Percentiles rank a stretch among this genome's conserved stretches.
These are phyloP conservation scores for Sinotaia quadrata DNA, from an alignment of 2,888 invertebrate species.

Conservation along the genomic window DNA sequence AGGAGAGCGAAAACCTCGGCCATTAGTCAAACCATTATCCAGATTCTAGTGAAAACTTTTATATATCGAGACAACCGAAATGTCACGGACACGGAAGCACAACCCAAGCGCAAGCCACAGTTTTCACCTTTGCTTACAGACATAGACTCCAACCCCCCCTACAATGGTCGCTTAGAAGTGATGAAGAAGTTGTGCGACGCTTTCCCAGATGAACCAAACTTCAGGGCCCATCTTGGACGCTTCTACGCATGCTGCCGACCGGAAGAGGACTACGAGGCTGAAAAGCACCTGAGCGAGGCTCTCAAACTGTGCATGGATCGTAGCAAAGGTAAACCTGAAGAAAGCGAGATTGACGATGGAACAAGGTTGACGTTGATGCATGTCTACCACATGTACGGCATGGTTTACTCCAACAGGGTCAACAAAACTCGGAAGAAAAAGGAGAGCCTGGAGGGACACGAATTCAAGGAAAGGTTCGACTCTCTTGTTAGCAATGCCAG, in stretches of 20 bases:
- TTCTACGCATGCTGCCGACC: conserved; percentile 44
- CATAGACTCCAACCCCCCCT: conserved; percentile 42
- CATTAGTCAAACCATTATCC: conserved; percentile 31
- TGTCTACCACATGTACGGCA: conserved; percentile 52
- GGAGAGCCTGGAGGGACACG: background rate
- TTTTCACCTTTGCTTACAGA: conserved; percentile 44
- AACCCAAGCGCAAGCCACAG: too few species aligned
- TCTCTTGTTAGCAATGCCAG: conserved; percentile 35
- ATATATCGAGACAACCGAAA: conserved; percentile 45
- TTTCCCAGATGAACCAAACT: conserved; percentile 45
- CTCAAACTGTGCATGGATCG: conserved; percentile 33
- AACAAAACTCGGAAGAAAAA: conserved; percentile 17
- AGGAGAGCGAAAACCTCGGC: conserved; percentile 33
- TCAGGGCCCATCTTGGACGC: conserved; percentile 46
- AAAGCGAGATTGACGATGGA: too few species aligned
- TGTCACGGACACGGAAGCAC: conserved; percentile 36
- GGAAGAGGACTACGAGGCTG: conserved; percentile 41
- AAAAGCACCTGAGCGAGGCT: conserved; percentile 40
- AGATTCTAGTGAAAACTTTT: conserved; percentile 43
- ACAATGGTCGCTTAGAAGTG: conserved; percentile 40
- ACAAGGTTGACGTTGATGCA: conserved; percentile 42
- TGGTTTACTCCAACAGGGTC: conserved; percentile 38
- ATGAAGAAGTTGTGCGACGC: conserved; percentile 37
- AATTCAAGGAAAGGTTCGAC: conserved; percentile 13
- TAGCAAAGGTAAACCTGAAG: too few species aligned